A percentile compares a stretch with the other conserved stretches of the same genome.
Conservation (phyloP, 2,113 vertebrate species). For the Aspiorhynchus laticeps region DNA sequence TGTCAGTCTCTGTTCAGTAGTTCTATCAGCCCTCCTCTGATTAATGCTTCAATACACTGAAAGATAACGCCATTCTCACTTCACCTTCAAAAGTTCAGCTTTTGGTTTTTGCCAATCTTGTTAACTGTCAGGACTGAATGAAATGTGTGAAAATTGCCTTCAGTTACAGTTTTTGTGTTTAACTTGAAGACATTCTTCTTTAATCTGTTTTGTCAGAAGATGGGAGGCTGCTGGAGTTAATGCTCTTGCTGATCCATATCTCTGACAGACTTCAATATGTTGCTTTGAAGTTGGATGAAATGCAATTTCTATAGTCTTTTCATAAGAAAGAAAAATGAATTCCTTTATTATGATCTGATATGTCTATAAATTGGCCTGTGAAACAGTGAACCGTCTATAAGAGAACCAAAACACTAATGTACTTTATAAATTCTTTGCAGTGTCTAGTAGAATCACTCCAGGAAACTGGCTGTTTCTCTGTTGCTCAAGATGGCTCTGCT, state of each 20-base stretch:
- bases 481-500: neutral
- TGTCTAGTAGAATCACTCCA: neutral
- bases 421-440: neutral
- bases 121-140: neutral
- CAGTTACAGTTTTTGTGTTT: slow-evolving; percentile 8
- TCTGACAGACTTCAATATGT: neutral
- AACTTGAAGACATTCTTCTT: neutral
- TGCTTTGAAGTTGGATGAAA: slow-evolving; percentile 32
- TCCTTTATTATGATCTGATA: slow-evolving; percentile 47
- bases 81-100: slow-evolving; percentile 12
- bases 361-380: slow-evolving; percentile 55
- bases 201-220: slow-evolving; percentile 7
- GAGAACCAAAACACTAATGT: slow-evolving; percentile 6
- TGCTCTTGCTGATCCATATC: slow-evolving; percentile 17
- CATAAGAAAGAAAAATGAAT: neutral
- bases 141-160: slow-evolving; percentile 27
- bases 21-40: neutral
- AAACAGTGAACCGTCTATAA: slow-evolving; percentile 55
- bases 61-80: neutral
- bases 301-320: slow-evolving; percentile 9
- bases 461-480: neutral
- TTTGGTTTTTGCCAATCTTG: neutral
- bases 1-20: neutral
- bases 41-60: neutral
- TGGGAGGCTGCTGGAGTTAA: neutral